Conservation (phyloP, 2,888 invertebrate species). For the Trachelus tabidus region DNA sequence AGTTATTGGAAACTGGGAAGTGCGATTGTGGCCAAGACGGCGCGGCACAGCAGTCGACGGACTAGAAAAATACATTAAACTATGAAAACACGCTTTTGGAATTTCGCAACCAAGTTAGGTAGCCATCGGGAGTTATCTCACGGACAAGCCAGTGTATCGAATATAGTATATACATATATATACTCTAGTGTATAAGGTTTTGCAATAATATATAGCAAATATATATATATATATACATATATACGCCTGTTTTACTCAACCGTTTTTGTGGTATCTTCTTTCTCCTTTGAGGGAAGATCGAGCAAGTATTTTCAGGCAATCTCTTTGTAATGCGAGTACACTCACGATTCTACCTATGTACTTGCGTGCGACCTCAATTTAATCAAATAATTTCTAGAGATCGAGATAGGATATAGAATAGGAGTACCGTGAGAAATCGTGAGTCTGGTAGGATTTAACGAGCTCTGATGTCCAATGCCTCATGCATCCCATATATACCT, state of each 20-base stretch:
- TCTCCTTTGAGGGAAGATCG: background rate
- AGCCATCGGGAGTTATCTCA: background rate
- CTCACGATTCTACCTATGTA: background rate
- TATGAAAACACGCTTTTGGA: conserved; percentile 2
- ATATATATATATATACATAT: no score
- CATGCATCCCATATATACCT: background rate
- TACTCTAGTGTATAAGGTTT: no score
- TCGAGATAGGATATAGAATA: background rate
- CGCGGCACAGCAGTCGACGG: conserved; percentile 24
- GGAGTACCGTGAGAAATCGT: background rate
- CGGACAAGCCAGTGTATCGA: background rate
- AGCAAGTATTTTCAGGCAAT: background rate
- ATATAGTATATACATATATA: background rate
- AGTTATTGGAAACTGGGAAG: conserved; percentile 38
- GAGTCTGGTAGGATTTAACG: background rate
- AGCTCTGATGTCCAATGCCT: background rate
- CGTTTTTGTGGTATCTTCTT: background rate
- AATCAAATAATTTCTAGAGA: background rate
- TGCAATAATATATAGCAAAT: no score
- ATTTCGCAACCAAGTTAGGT: conserved; percentile 1
- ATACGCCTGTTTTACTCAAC: no score
- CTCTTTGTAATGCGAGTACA: background rate
- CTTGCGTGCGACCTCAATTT: background rate
- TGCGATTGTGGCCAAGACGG: conserved; percentile 18
- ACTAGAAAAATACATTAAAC: conserved; percentile 40